These are phyloP conservation scores for Therioaphis trifolii DNA, from an alignment of 2,888 invertebrate species.

Conservation along the genomic window DNA sequence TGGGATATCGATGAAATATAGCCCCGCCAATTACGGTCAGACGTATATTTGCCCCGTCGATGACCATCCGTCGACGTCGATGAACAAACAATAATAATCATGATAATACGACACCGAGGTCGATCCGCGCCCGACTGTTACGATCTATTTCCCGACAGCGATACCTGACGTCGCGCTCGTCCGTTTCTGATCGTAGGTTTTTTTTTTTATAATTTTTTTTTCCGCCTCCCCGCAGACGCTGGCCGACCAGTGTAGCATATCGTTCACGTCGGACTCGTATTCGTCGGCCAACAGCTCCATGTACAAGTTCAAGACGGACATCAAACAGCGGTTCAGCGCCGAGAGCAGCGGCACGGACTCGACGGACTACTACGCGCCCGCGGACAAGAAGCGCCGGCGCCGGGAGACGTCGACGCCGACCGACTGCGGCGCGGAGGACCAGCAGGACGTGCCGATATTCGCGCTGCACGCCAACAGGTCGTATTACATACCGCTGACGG, in stretches of 20 bases:
- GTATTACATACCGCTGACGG: constrained; percentile 87
- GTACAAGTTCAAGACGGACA: constrained; percentile 95
- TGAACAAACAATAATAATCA: too few species aligned
- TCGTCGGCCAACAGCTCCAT: constrained; percentile 66
- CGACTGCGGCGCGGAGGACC: constrained; percentile 4
- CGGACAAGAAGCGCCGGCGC: constrained; percentile 26
- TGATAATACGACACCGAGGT: too few species aligned
- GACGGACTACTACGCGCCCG: constrained; percentile 29
- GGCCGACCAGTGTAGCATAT: constrained; percentile 65
- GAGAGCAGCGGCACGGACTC: constrained; percentile 65
- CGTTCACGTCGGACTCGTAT: constrained; percentile 67
- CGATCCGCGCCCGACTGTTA: too few species aligned
- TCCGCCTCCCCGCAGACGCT: constrained; percentile 59
- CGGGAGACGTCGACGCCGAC: constrained; percentile 4
- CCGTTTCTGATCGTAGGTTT: too few species aligned
- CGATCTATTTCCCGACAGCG: too few species aligned
- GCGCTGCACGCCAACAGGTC: constrained; percentile 89
- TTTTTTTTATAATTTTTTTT: constrained; percentile 22
- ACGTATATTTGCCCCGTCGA: too few species aligned
- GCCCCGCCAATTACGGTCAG: too few species aligned
- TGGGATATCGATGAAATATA: too few species aligned
- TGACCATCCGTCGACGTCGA: too few species aligned
- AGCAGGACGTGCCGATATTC: constrained; percentile 82
- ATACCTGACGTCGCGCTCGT: too few species aligned
- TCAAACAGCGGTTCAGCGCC: constrained; percentile 84